Base-by-base conservation (phyloP, 2,113 vertebrate species). In the Genyomyrus donnyi region DNA sequence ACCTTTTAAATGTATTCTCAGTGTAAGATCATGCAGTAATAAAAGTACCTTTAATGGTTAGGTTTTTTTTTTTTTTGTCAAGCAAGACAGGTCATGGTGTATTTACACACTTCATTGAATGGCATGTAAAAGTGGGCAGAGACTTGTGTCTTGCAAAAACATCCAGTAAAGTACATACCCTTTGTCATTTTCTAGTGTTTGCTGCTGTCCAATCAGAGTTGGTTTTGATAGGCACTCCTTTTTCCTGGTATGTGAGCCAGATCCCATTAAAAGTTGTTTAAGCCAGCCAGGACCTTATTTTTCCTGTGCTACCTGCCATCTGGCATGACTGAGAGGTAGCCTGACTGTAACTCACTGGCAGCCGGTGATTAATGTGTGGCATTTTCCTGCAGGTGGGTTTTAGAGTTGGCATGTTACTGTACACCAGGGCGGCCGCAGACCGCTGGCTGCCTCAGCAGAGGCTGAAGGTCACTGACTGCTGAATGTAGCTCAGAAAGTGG, bases 331-430 rank as follows among this genome's bases (percentile, higher is more conserved):
- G 10, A 85, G 83, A 24, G 45, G 42, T 48, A 48, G 83, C 83
- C 45, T 48, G 42, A 85, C 83, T 48, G 42, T 85, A 48, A 46
- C 19, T 85, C 24, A n/a, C 45, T 46, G 83, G 39, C 83, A 85
- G 83, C 83, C 19, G 21, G 83, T 48, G 85, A 87, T 87, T 87
- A 31, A 87, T 56, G 50, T n/a, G n/a, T 52, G 46, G 31, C 49
- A 27, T 27, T 87, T 87, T 87, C 85, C 27, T 31, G 50, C 45
- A 50, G 49, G 48, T 53, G 49, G 49, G 85, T 5, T 87, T 35
- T 39, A 52, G 85, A 87, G 85, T 27, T 31, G 85, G 49, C 85
- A 87, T 87, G 85, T 50, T 53, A 87, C 85, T 53, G 50, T 87
- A 87, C 50, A 87, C 85, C 85, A 53, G 50, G 27, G 5, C 5